Evolutionary conservation across 2,797 vertebrate genomes (phyloP).

Genomic region (Enteromius paludinosus): DNA sequence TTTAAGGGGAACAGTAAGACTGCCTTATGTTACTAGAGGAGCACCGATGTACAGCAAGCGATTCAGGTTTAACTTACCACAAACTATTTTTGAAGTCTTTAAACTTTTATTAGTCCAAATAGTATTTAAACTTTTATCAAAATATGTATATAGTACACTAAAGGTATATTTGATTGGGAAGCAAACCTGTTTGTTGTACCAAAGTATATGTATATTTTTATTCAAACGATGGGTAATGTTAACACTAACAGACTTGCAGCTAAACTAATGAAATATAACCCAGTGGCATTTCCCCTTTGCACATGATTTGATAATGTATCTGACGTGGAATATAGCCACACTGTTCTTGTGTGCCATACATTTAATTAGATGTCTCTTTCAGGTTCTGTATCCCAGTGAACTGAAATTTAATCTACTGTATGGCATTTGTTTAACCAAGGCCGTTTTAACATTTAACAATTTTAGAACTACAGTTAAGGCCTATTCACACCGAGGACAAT

Average conservation of each 20-base stretch:
- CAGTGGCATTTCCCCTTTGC: conserved; percentile 19
- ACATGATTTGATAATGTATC: conserved; percentile 4
- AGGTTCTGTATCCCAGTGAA: not conserved
- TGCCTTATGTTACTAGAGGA: conserved; percentile 15
- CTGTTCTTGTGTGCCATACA: not conserved
- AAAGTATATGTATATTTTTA: conserved; percentile 65
- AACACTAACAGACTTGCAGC: conserved; percentile 35
- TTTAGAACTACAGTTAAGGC: conserved; percentile 9
- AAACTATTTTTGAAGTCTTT: conserved; percentile 64
- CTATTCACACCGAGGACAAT: not conserved
- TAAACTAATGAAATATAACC: conserved; percentile 23
- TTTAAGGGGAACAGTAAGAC: conserved; percentile 61
- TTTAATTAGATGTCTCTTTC: not conserved
- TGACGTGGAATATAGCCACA: conserved; percentile 13
- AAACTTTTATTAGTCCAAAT: conserved; percentile 61
- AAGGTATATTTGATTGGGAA: conserved; percentile 59
- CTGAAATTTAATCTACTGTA: not conserved
- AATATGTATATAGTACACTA: conserved; percentile 72
- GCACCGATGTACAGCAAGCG: conserved; percentile 37
- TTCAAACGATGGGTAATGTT: conserved; percentile 48
- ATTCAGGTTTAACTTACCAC: conserved; percentile 38
- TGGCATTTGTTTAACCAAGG: not conserved
- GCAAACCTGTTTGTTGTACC: conserved; percentile 63
- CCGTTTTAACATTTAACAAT: not conserved
- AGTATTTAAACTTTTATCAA: conserved; percentile 74